Evolutionary conservation across 2,888 invertebrate genomes (phyloP).

Genomic region (Carpatolechia fugitivella): DNA sequence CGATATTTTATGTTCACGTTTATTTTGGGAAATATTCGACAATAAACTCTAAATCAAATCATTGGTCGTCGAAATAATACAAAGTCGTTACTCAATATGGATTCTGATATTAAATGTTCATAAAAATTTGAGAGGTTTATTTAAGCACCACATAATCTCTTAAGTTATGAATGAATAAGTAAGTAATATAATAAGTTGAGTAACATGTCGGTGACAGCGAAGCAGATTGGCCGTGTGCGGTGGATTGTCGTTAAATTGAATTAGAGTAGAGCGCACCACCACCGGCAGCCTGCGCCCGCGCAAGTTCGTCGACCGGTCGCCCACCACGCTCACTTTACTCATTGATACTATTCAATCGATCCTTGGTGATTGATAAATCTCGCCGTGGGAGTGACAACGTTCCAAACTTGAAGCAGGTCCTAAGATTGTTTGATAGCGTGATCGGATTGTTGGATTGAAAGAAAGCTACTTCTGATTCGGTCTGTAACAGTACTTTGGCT

Average conservation of each 20-base stretch:
- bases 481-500: neutral
- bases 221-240: constrained; percentile 52
- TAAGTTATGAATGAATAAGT: constrained; percentile 33
- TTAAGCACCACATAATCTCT: constrained; percentile 29
- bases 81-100: constrained; percentile 35
- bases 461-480: neutral
- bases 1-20: constrained; percentile 32
- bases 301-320: constrained; percentile 78
- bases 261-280: constrained; percentile 73
- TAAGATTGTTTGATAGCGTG: constrained; percentile 6
- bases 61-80: constrained; percentile 31
- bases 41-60: constrained; percentile 44
- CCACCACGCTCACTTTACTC: constrained; percentile 65
- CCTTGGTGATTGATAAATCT: constrained; percentile 70
- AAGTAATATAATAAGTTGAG: constrained; percentile 44
- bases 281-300: constrained; percentile 68
- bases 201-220: constrained; percentile 49
- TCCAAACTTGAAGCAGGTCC: constrained; percentile 33
- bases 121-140: constrained; percentile 24
- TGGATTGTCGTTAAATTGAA: constrained; percentile 74
- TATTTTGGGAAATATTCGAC: constrained; percentile 32
- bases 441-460: neutral
- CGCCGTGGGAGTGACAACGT: constrained; percentile 60
- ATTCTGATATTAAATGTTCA: constrained; percentile 41
- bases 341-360: constrained; percentile 73